Evolutionary conservation across 2,797 vertebrate genomes (phyloP), one percentile per base, ranked within the genome.

Genomic region (Hapalemur alaotrensis): DNA sequence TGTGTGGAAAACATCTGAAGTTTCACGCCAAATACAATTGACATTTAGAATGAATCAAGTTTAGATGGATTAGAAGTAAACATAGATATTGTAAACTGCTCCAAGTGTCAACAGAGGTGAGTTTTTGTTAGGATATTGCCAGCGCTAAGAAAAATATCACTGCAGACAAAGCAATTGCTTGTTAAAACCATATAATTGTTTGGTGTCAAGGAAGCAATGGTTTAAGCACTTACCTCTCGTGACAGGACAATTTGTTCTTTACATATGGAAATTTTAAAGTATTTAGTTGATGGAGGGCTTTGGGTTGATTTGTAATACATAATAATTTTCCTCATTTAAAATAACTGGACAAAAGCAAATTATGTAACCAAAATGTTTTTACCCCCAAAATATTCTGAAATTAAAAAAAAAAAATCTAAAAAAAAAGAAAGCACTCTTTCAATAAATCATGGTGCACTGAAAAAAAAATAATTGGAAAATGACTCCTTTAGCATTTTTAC

Each of bases 21-120:
- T 82, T 93, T 96, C 10, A 95, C 23, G 43, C 32, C 14, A 95
- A 95, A 87, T 84, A 63, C 76, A 96, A 82, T 43, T 79, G 50
- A 70, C 89, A 96, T 93, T 95, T 86, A 76, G 38, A 92, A 93
- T 85, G 43, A 92, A 92, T 95, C 78, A 81, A 61, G 67, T 89
- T 84, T 88, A 65, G 48, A 78, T 85, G 61, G 32, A 88, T 90
- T n/a, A 59, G 38, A 69, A 80, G 52, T 59, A 89, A 1, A 41
- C 30, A 63, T 12, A 67, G 73, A 32, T 61, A n/a, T 65, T 95
- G 65, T 95, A 50, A 86, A 79, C 48, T 86, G 41, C 18, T 94
- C 46, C 41, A 28, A 83, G 35, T 80, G 41, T 80, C 70, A 87
- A 28, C 43, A 82, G 38, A 92, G 32, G 63, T 11, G 7, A 57